phyloP scores from a whole-genome alignment of 2,113 vertebrate species.

The Dermatemys mawii region DNA sequence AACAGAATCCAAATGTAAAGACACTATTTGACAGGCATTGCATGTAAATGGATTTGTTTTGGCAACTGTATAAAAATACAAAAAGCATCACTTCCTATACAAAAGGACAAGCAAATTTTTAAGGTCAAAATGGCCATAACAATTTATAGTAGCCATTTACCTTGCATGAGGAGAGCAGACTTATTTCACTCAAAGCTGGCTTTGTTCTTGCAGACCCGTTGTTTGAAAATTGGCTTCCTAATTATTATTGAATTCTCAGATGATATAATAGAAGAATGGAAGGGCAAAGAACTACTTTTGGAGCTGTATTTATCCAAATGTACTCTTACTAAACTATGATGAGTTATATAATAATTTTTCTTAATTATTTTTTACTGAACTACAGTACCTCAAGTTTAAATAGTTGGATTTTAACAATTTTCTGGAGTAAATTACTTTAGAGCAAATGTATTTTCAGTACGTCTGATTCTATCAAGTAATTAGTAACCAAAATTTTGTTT shows the following conservation, averaged over 20 bases:
- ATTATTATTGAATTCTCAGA: background rate
- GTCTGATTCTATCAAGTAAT: background rate
- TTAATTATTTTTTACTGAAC: background rate
- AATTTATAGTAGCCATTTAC: constrained; percentile 36
- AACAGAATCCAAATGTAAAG: constrained; percentile 77
- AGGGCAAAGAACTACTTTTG: background rate
- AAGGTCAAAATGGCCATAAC: constrained; percentile 32
- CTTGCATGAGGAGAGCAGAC: constrained; percentile 31
- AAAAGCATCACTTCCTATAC: constrained; percentile 62
- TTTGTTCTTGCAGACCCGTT: constrained; percentile 48
- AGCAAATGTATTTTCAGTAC: background rate
- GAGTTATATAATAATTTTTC: background rate
- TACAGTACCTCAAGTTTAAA: background rate
- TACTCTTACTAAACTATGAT: background rate
- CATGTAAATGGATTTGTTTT: constrained; percentile 79
- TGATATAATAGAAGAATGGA: background rate
- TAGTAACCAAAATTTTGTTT: background rate
- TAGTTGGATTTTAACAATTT: background rate
- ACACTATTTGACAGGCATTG: constrained; percentile 63
- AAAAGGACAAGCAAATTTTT: constrained; percentile 60
- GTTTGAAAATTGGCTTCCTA: constrained; percentile 19
- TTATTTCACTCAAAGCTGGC: constrained; percentile 41
- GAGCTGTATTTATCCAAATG: background rate
- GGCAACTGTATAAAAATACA: constrained; percentile 68
- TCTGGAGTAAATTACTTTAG: background rate